Conservation (phyloP, 1,140 invertebrate species). For the Drosophila triauraria region DNA sequence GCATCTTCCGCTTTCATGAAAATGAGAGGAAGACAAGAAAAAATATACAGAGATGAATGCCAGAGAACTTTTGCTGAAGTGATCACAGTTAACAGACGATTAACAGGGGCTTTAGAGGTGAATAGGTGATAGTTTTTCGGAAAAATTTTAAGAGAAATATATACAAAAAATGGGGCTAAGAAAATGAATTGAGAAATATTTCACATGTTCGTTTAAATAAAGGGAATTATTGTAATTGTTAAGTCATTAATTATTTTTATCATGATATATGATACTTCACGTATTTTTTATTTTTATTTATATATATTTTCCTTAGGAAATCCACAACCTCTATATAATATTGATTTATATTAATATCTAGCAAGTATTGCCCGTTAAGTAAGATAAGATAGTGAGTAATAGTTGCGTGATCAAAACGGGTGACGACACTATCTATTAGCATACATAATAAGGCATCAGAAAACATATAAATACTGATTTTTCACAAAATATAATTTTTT, state of each 20-base stretch:
- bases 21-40: constrained; percentile 18
- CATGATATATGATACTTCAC: too few species aligned
- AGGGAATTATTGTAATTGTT: too few species aligned
- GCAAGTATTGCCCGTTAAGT: too few species aligned
- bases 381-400: neutral
- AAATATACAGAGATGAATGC: constrained; percentile 1
- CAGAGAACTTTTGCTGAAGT: neutral
- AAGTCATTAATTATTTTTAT: too few species aligned
- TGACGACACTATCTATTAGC: neutral
- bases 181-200: too few species aligned
- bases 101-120: neutral
- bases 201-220: too few species aligned
- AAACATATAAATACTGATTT: too few species aligned
- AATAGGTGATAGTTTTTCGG: neutral
- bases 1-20: constrained; percentile 47
- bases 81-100: neutral
- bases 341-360: neutral
- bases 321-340: too few species aligned
- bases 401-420: neutral
- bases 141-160: too few species aligned
- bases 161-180: too few species aligned
- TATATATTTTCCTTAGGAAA: neutral
- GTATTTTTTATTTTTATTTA: neutral
- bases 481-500: too few species aligned
- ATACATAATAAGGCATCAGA: too few species aligned